Conservation (phyloP, 2,797 vertebrate species). For the Dicrostonyx torquatus region DNA sequence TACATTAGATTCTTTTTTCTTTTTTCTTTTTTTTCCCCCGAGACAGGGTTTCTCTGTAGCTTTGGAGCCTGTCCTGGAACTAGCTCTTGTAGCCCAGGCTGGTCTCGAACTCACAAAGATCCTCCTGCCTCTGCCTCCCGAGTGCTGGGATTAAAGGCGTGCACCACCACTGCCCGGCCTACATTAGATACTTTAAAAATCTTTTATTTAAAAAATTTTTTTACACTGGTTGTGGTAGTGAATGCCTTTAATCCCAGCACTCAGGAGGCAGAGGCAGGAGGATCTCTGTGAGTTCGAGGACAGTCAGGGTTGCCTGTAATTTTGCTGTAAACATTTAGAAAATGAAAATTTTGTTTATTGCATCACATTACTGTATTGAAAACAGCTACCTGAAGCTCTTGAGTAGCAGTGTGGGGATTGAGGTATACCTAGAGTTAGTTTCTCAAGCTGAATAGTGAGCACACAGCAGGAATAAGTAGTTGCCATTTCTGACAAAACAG, state of each 20-base stretch:
- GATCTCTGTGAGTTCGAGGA: not conserved
- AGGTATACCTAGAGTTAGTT: not conserved
- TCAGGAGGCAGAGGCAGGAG: not conserved
- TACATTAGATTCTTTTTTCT: not conserved
- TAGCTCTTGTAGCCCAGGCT: no score
- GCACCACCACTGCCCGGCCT: no score
- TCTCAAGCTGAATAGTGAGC: slow-evolving; percentile 26
- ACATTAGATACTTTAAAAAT: slow-evolving; percentile 8
- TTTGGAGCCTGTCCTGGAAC: no score
- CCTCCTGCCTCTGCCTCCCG: no score
- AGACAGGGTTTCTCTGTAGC: no score
- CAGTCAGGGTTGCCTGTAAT: not conserved
- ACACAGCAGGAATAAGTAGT: not conserved
- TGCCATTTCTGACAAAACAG: slow-evolving; percentile 25
- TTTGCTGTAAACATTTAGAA: not conserved
- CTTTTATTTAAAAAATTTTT: slow-evolving; percentile 18
- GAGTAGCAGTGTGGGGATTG: not conserved
- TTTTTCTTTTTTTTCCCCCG: no score
- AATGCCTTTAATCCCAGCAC: not conserved
- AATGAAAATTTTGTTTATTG: slow-evolving; percentile 6
- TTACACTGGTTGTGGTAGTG: not conserved
- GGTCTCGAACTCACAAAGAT: no score
- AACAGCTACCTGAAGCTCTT: not conserved
- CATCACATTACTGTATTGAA: not conserved
- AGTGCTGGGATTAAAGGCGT: no score